Conservation (phyloP, 2,888 invertebrate genomes). For the Conomelus anceps region DNA sequence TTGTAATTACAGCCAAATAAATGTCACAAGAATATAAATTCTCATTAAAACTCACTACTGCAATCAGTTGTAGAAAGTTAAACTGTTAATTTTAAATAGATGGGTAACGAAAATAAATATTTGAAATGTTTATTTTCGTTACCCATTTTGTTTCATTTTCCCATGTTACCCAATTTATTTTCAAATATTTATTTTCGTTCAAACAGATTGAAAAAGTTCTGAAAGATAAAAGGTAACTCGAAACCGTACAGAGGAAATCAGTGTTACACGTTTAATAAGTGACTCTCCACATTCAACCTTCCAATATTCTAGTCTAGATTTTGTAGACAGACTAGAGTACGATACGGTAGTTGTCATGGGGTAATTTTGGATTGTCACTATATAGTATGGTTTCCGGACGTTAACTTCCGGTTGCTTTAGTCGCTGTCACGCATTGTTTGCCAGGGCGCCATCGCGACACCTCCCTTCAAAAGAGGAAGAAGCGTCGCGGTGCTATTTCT, state of each 20-base stretch:
- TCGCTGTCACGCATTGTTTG: constrained; percentile 1
- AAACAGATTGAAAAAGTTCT: neutral
- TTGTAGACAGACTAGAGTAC: neutral
- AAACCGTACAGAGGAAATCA: neutral
- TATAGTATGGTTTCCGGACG: neutral
- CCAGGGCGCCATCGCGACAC: neutral
- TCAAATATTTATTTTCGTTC: too few relatives aligned
- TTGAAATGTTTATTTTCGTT: too few relatives aligned
- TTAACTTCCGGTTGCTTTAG: neutral
- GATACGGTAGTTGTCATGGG: neutral
- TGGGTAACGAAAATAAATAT: too few relatives aligned
- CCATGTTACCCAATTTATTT: too few relatives aligned
- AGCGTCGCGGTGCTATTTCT: neutral
- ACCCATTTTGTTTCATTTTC: too few relatives aligned
- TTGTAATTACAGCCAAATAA: too few relatives aligned
- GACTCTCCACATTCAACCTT: neutral
- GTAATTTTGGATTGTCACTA: neutral
- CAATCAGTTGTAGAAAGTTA: too few relatives aligned
- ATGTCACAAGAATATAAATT: too few relatives aligned
- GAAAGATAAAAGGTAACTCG: neutral
- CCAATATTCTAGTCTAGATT: neutral
- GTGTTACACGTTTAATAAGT: neutral
- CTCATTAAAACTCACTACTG: too few relatives aligned
- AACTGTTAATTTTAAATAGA: too few relatives aligned
- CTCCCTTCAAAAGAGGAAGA: neutral